Conservation (phyloP, 2,888 invertebrate species). For the Teinopalpus imperialis region DNA sequence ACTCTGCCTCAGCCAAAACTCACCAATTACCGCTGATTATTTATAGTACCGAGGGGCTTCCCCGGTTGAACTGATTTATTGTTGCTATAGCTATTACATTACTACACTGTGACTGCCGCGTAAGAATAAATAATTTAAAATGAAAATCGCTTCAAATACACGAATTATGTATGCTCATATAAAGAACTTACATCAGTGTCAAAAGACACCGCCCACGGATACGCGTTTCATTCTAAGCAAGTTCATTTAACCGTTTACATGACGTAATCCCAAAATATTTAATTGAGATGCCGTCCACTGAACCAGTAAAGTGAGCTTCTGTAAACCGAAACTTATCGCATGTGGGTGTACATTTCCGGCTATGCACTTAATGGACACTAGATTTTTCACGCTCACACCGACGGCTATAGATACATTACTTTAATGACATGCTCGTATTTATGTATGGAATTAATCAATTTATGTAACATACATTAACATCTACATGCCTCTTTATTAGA, state of each 20-base stretch:
- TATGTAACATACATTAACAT: constrained; percentile 5
- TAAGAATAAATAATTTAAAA: no score
- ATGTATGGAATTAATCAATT: constrained; percentile 2
- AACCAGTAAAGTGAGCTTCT: constrained; percentile 8
- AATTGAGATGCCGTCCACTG: constrained; percentile 1
- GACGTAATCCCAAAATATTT: constrained; percentile 15
- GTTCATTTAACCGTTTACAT: constrained; percentile 12
- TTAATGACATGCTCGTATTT: constrained; percentile 3
- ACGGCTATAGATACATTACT: constrained; percentile 9
- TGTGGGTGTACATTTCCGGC: constrained; percentile 20
- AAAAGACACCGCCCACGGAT: constrained; percentile 7
- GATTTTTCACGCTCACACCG: constrained; percentile 14
- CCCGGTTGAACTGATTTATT: no score
- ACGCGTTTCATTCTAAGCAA: constrained; percentile 9
- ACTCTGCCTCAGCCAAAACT: no score
- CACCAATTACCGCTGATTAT: no score
- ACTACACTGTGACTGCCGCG: no score
- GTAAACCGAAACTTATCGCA: constrained; percentile 11
- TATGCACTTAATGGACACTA: constrained; percentile 15
- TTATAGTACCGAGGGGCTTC: no score
- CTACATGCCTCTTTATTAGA: background rate
- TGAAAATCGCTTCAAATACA: no score
- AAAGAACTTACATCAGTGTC: background rate
- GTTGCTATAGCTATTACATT: no score
- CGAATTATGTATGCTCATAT: no score